phyloP scores from a whole-genome alignment of 2,113 vertebrate species.

The Ciconia boyciana region DNA sequence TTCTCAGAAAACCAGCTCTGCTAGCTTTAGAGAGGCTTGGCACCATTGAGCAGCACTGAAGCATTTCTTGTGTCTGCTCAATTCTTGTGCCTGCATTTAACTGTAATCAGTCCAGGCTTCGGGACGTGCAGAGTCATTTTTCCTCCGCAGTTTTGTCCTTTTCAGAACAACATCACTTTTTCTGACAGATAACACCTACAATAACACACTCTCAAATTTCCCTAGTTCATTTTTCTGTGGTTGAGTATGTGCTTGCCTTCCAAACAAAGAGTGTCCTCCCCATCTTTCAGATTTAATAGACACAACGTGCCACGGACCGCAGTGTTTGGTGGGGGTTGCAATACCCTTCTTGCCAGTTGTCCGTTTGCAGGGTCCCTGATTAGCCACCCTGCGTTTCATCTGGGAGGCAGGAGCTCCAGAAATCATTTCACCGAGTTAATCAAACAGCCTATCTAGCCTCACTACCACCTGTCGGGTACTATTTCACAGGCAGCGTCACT shows the following conservation, averaged over 20 bases:
- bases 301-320: rapidly evolving
- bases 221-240: not conserved
- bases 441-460: not conserved
- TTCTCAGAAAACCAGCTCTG: not conserved
- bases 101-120: not conserved
- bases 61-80: not conserved
- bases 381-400: not conserved
- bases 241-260: not conserved
- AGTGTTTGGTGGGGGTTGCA: not conserved
- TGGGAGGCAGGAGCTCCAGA: not conserved
- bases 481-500: not conserved
- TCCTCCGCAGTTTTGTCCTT: not conserved
- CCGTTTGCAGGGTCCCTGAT: not conserved
- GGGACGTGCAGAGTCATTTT: not conserved
- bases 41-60: not conserved
- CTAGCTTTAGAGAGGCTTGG: not conserved
- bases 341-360: rapidly evolving
- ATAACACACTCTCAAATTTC: not conserved
- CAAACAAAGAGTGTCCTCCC: not conserved
- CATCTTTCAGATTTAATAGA: not conserved
- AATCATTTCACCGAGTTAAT: not conserved
- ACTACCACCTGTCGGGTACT: not conserved
- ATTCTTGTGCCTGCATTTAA: not conserved
- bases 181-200: not conserved
- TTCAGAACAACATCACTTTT: not conserved